Conservation (phyloP, 2,797 vertebrate genomes). For the Anniella stebbinsi region DNA sequence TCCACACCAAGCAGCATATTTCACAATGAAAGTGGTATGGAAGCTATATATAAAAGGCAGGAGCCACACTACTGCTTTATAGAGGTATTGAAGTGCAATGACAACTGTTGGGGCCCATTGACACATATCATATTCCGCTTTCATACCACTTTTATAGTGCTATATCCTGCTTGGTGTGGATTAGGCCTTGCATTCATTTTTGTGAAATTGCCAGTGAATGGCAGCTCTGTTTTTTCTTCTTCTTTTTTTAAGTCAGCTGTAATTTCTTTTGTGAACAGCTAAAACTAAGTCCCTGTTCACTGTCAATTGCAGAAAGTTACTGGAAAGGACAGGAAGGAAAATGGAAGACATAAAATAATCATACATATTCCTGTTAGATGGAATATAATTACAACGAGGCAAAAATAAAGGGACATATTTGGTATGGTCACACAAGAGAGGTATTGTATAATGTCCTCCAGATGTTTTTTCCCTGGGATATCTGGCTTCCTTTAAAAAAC, state of each 20-base stretch:
- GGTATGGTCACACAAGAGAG: neutral
- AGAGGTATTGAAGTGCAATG: too few relatives aligned
- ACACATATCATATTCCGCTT: too few relatives aligned
- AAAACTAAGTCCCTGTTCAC: neutral
- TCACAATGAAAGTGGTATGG: too few relatives aligned
- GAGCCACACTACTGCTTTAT: too few relatives aligned
- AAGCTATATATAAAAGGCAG: too few relatives aligned
- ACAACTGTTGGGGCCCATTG: too few relatives aligned
- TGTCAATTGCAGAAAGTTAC: neutral
- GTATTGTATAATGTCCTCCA: neutral
- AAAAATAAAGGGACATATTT: too few relatives aligned
- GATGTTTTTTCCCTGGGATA: slow-evolving; percentile 9
- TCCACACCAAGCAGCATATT: too few relatives aligned
- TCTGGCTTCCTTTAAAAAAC: slow-evolving; percentile 12
- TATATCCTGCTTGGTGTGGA: too few relatives aligned
- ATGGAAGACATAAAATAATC: neutral
- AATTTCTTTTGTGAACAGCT: neutral
- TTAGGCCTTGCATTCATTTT: neutral
- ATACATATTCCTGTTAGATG: neutral
- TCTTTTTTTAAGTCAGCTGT: neutral
- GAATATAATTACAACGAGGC: neutral
- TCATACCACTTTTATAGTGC: too few relatives aligned
- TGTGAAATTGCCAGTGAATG: neutral
- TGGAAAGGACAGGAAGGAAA: neutral
- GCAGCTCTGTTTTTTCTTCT: neutral